phyloP scores from a whole-genome alignment of 30 jellyfish, hydroid and myxozoan species.

The Cassiopea xamachana region DNA sequence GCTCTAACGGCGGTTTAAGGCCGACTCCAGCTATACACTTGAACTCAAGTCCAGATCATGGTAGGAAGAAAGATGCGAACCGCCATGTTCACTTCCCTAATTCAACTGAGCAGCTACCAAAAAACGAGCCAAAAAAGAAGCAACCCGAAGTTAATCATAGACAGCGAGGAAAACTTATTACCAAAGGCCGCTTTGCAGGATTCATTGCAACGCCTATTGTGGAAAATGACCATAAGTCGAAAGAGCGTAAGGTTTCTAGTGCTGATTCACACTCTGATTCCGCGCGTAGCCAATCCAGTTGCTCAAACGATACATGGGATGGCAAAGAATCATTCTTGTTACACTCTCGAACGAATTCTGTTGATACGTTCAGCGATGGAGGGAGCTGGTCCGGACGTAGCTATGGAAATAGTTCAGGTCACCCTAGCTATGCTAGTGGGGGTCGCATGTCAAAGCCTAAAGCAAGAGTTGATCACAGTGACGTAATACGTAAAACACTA shows the following conservation, averaged over 20 bases:
- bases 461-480: constrained; percentile 40
- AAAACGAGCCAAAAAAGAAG: neutral
- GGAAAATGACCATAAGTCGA: constrained; percentile 20
- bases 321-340: constrained; percentile 50
- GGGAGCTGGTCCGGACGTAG: constrained; percentile 78
- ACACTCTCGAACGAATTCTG: constrained; percentile 72
- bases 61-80: neutral
- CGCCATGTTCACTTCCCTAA: constrained; percentile 62
- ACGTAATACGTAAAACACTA: constrained; percentile 51
- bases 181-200: constrained; percentile 60
- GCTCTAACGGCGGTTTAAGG: neutral
- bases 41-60: neutral
- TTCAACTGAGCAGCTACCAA: neutral
- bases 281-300: constrained; percentile 65
- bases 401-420: constrained; percentile 46
- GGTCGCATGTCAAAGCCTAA: neutral
- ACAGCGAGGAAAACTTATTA: constrained; percentile 20
- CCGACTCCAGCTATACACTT: neutral
- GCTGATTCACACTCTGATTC: constrained; percentile 66
- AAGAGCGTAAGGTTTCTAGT: neutral
- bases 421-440: neutral
- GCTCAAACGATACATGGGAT: constrained; percentile 81
- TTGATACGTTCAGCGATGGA: constrained; percentile 67
- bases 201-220: constrained; percentile 46
- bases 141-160: neutral